Base-by-base conservation (phyloP, 1,140 invertebrate species). In the Ladona fulva region DNA sequence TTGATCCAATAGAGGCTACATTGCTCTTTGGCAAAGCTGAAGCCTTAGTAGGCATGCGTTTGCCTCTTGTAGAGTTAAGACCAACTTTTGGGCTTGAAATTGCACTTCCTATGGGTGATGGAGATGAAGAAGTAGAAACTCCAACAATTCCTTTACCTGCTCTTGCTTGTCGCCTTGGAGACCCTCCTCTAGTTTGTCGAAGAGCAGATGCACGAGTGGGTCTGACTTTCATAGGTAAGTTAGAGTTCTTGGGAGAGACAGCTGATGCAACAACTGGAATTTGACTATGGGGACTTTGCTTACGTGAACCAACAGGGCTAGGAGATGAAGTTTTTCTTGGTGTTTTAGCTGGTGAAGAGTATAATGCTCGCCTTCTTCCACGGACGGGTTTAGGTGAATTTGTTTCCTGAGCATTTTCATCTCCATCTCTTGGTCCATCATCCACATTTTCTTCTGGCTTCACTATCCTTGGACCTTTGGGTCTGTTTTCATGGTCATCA, bases 301-400 rank as follows among this genome's bases (percentile, higher is more conserved):
- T 77, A 42, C 76, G 77, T 25, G 79, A 25, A 12, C 75, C 77
- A 59, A 75, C 77, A 77, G 79, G 80, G 12, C 80, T 80, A 1
- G 83, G 81, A 77, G 80, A 82, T 42, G 82, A 81, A 74, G 81
- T 76, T 74, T 82, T 82, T 12, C 78, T 76, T 24, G 75, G 52
- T 42, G 78, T 74, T 42, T 80, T 74, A 24, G 79, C 79, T 42
- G 89, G 89, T 0, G 88, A 89, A 0, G 90, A 88, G 81, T 93
- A 93, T 1, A 91, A 84, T 0, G 91, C 88, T 83, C 93, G 95
- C 81, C 93, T 90, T 75, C 92, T 85, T 0, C 94, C 94, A 76
- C 94, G 86, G 37, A 97, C 89, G 0, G 84, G 88, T 84, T 95
- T 95, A 0, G 88, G 86, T 75, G 82, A 82, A 59, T 85, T 85